Conservation (phyloP, 1,140 invertebrate species). For the Nasonia longicornis region DNA sequence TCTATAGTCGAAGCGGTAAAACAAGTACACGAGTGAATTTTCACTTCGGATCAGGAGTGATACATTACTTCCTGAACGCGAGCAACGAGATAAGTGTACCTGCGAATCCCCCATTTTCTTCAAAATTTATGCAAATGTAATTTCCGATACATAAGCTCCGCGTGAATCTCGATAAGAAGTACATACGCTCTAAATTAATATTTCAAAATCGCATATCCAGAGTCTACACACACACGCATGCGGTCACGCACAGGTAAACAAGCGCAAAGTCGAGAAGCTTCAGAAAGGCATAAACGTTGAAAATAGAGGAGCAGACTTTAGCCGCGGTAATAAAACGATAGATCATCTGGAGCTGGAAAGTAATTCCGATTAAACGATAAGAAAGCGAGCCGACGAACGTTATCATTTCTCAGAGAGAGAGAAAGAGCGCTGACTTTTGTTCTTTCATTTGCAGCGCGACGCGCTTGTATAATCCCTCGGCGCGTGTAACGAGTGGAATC, state of each 20-base stretch:
- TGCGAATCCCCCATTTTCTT: neutral
- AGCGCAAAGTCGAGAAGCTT: neutral
- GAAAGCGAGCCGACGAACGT: constrained; percentile 12
- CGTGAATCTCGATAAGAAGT: neutral
- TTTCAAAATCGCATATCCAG: neutral
- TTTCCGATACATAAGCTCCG: neutral
- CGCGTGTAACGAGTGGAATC: constrained; percentile 15
- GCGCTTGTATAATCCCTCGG: constrained; percentile 17
- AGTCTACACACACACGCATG: neutral
- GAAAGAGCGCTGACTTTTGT: neutral
- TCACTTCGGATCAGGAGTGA: neutral
- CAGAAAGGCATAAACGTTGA: neutral
- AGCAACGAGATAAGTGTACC: neutral
- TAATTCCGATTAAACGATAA: constrained; percentile 38
- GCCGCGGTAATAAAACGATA: constrained; percentile 12
- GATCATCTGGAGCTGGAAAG: constrained; percentile 16
- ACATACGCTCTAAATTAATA: neutral
- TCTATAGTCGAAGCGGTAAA: neutral
- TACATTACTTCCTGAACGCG: neutral
- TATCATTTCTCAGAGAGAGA: constrained; percentile 24
- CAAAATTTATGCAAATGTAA: neutral
- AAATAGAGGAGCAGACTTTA: neutral
- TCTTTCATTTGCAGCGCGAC: neutral
- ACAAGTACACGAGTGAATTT: neutral
- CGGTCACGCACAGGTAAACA: too few species aligned